A percentile compares a stretch with the other conserved stretches of the same genome.
Evolutionary conservation across 2,888 invertebrate species (phyloP).

Genomic region (Phyllotreta cruciferae): DNA sequence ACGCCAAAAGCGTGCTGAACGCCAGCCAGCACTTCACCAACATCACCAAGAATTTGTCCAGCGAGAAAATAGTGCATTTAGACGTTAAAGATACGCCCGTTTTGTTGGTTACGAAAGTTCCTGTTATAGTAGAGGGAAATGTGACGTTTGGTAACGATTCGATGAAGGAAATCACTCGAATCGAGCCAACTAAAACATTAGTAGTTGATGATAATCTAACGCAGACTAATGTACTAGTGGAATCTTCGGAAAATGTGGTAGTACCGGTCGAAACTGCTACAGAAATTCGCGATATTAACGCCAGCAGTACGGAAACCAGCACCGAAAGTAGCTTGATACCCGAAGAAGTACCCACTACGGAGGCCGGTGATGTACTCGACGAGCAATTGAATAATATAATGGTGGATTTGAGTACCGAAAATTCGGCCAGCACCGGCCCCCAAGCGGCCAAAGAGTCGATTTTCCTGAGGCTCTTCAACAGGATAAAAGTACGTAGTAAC

Average conservation of each 20-base stretch:
- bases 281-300: conserved; percentile 7
- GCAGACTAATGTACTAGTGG: not conserved
- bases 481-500: conserved; percentile 88
- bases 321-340: conserved; percentile 15
- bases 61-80: conserved; percentile 42
- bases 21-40: conserved; percentile 61
- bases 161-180: conserved; percentile 46
- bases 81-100: conserved; percentile 13
- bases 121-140: too few relatives aligned
- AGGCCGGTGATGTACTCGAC: conserved; percentile 51
- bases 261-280: conserved; percentile 6
- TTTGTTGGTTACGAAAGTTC: too few relatives aligned
- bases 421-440: conserved; percentile 48
- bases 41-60: conserved; percentile 42
- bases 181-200: conserved; percentile 58
- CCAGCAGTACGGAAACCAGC: conserved; percentile 1
- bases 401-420: conserved; percentile 64
- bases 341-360: conserved; percentile 34
- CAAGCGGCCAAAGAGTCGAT: conserved; percentile 87
- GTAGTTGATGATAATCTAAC: conserved; percentile 34
- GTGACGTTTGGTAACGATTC: conserved; percentile 1
- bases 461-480: conserved; percentile 93
- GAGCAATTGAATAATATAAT: conserved; percentile 64
- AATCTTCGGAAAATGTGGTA: conserved; percentile 2
- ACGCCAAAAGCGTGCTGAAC: conserved; percentile 72